Evolutionary conservation across 2,888 invertebrate species (phyloP), one percentile per base, ranked within the genome.

Genomic region (Lamellibrachia columna): DNA sequence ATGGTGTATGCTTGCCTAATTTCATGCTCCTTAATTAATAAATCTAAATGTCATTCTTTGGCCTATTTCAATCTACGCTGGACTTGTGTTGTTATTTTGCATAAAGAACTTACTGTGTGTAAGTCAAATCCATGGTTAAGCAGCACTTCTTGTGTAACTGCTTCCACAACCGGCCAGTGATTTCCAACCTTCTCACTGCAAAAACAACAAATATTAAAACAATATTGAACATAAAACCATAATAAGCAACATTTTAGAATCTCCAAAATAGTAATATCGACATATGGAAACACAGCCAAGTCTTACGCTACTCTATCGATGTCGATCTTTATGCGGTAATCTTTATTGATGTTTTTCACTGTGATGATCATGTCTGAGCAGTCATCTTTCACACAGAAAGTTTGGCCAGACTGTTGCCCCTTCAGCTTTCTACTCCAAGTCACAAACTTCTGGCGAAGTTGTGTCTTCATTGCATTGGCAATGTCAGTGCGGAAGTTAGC

Each of bases 91-190:
- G n/a, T n/a, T n/a, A n/a, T n/a, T n/a, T n/a, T 90, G 90, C n/a
- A 15, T 90, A n/a, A n/a, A 28, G 40, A 28, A 91, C 91, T 91
- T 91, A 91, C 91, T 2, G 91, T 3, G 40, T 91, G 4, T 28
- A 91, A 53, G 40, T 91, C 91, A 91, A 91, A 91, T 91, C 91
- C 91, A 91, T 91, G 91, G 91, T 91, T 91, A 91, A 91, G 91
- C 91, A 91, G 28, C 91, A 40, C 40, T 22, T 91, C 91, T 91
- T 91, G 91, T 91, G 91, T 53, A 7, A 91, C 28, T 2, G 91
- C 91, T 22, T 91, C 91, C 91, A 91, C 3, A 6, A 91, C 91
- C 1, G 91, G 91, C 91, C 91, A 91, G 91, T 91, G 52, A 3
- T 91, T 91, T 28, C 91, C 91, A 22, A 91, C 91, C 28, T 22